Evolutionary conservation across 2,888 invertebrate species (phyloP), one percentile per base, ranked within the genome.

Genomic region (Scaptomyza caliginosa): DNA sequence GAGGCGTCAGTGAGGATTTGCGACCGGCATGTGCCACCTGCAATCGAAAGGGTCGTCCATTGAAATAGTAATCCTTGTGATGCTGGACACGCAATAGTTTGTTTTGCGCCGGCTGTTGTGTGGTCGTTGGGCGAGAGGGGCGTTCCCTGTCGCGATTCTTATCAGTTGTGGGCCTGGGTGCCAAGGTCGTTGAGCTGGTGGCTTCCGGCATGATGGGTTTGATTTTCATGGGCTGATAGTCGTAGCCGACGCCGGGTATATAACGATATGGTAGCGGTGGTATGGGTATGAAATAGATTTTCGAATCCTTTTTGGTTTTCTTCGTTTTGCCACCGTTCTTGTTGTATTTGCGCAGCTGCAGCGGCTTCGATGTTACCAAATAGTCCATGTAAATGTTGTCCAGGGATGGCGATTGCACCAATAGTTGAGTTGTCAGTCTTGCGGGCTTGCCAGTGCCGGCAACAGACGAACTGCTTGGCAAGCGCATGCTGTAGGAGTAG

Each of bases 201-300:
- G 38, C 3, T 7, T 79, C 80, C 32, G 74, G 73, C 4, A 80
- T 17, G 11, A 89, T 86, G 16, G 90, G 88, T 45, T 86, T 87
- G 39, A 90, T 90, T 65, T 87, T 86, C 2, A 95, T 94, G 0
- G 96, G 96, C 77, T 96, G 95, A 0, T 96, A 96, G 17, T 97
- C 94, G 91, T 96, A 96, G 0, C 96, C 97, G 34, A 96, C 90
- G 2, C 96, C 96, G 0, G 96, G 96, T 2, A 96, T 95, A 89
- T 94, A 96, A 92, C 96, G 95, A 92, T 97, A 97, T 0, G 97
- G 96, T 36, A 95, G 94, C 3, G 97, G 96, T 0, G 97, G 97
- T 63, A 97, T 92, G 71, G 96, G 93, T 65, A 97, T 96, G 92
- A 96, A 97, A 91, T 96, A 97, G 75, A 97, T 96, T 32, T 96